phyloP scores from a whole-genome alignment of 2,888 invertebrate genomes.

The Nasonovia ribisnigri region DNA sequence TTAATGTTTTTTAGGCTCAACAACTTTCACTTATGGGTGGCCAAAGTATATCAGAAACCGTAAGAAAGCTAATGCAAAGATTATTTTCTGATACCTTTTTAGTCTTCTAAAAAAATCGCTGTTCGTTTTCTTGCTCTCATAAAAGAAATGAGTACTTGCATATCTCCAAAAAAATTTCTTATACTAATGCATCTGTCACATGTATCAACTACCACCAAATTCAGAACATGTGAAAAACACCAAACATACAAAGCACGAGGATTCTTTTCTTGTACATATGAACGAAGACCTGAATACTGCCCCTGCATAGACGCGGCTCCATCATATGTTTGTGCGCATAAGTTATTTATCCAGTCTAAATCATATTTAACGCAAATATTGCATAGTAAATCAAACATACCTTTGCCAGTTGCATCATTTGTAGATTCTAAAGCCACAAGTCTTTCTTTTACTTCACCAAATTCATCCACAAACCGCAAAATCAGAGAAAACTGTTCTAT shows the following conservation, averaged over 20 bases:
- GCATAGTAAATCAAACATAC: neutral
- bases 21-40: too few species aligned
- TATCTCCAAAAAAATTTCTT: slow-evolving; percentile 5
- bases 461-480: neutral
- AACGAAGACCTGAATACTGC: neutral
- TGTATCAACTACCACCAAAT: neutral
- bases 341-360: neutral
- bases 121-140: slow-evolving; percentile 14
- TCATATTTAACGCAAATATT: neutral
- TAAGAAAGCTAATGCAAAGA: too few species aligned
- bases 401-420: neutral
- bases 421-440: neutral
- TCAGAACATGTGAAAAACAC: slow-evolving; percentile 16
- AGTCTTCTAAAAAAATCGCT: neutral
- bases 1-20: neutral
- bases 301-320: neutral
- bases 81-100: too few species aligned
- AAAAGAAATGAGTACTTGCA: neutral
- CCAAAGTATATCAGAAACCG: too few species aligned
- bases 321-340: neutral
- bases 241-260: too few species aligned
- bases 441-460: neutral
- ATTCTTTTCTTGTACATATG: neutral
- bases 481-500: neutral
- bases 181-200: slow-evolving; percentile 3